Conservation (phyloP, 1,140 invertebrate genomes). For the Drosophila parvula region DNA sequence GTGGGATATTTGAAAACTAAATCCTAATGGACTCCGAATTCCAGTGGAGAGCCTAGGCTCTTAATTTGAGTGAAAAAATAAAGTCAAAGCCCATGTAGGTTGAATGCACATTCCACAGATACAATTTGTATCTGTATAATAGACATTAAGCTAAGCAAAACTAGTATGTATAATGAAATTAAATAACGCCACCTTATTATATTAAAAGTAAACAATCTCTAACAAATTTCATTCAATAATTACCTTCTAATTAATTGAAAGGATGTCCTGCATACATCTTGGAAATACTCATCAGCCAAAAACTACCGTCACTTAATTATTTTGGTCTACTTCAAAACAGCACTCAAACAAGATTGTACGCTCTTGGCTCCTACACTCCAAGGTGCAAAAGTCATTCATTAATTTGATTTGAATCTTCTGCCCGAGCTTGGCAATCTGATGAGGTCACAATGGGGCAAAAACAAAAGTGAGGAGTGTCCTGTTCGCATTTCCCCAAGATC, state of each 20-base stretch:
- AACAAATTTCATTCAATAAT: background rate
- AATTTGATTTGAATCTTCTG: conserved; percentile 61
- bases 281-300: background rate
- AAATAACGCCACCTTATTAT: background rate
- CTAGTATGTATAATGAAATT: background rate
- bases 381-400: conserved; percentile 56
- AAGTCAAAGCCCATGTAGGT: background rate
- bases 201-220: background rate
- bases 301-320: conserved; percentile 31
- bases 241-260: background rate
- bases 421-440: conserved; percentile 46
- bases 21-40: background rate
- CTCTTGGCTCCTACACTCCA: conserved; percentile 2
- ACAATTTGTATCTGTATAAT: background rate
- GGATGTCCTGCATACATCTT: background rate
- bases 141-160: background rate
- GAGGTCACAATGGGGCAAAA: conserved; percentile 46
- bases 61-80: background rate
- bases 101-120: too few relatives aligned
- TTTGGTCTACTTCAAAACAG: conserved; percentile 26
- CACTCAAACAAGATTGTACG: conserved; percentile 28
- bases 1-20: background rate
- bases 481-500: conserved; percentile 12
- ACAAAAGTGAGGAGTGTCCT: conserved; percentile 14
- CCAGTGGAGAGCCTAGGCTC: too few relatives aligned